phyloP scores from a whole-genome alignment of 2,888 invertebrate species.

The Villa cingulata region DNA sequence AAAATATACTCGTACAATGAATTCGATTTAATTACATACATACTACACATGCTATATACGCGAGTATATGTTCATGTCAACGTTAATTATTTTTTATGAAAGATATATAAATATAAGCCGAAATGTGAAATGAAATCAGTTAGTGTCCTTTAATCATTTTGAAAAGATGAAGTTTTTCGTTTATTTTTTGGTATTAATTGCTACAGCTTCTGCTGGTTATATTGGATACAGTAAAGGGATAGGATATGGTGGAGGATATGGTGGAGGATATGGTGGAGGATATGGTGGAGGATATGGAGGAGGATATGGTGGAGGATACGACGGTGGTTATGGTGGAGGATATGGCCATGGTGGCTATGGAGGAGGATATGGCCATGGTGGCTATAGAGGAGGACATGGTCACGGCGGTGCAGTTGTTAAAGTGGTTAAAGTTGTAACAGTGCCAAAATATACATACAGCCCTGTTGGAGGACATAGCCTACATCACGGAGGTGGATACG shows the following conservation, averaged over 20 bases:
- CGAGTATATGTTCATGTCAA: too few species aligned
- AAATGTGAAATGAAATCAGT: too few species aligned
- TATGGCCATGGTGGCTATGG: slow-evolving; percentile 3
- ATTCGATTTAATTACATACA: too few species aligned
- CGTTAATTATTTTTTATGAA: too few species aligned
- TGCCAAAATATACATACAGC: too few species aligned
- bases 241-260: slow-evolving; percentile 16
- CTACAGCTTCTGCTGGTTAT: neutral
- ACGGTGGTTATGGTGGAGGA: neutral
- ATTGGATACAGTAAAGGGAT: slow-evolving; percentile 15
- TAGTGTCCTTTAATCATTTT: too few species aligned
- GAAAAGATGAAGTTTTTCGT: neutral
- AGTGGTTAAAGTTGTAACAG: neutral
- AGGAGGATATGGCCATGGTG: slow-evolving; percentile 14
- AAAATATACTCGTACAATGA: too few species aligned
- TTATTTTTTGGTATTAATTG: neutral
- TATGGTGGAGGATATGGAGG: slow-evolving; percentile 7
- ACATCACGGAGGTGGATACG: slow-evolving; percentile 9
- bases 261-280: slow-evolving; percentile 12
- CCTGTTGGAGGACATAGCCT: too few species aligned
- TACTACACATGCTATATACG: too few species aligned
- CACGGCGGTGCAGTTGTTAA: slow-evolving; percentile 8
- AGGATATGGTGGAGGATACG: neutral
- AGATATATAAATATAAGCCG: too few species aligned
- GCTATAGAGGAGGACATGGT: slow-evolving; percentile 12